These are phyloP conservation scores for Mus pahari DNA, from an alignment of 2,113 vertebrate genomes.

Conservation along the genomic window DNA sequence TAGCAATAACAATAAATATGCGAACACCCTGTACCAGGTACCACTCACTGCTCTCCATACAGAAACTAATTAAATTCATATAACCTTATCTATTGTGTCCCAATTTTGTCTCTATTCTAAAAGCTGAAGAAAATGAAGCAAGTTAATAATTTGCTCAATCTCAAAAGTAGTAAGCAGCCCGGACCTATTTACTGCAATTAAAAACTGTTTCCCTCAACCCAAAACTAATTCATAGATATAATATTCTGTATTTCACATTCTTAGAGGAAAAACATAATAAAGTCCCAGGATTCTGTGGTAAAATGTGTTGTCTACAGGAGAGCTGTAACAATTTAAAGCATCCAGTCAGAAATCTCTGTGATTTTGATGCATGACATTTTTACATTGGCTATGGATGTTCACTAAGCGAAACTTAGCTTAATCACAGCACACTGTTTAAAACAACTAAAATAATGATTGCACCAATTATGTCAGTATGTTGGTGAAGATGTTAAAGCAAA, in stretches of 20 bases:
- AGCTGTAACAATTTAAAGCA: background rate
- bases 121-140: background rate
- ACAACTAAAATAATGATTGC: background rate
- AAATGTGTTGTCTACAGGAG: background rate
- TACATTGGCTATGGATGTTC: background rate
- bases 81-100: background rate
- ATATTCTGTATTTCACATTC: background rate
- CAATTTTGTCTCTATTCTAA: background rate
- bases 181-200: background rate
- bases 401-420: background rate
- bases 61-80: background rate
- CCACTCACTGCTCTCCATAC: background rate
- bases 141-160: background rate
- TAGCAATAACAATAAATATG: background rate
- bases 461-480: background rate
- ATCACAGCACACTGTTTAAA: background rate
- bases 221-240: background rate
- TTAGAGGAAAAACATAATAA: conserved; percentile 14
- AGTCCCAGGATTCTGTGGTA: background rate
- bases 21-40: background rate
- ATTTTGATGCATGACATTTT: background rate
- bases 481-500: background rate
- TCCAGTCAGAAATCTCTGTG: background rate
- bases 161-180: background rate
- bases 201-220: background rate